These are phyloP conservation scores for Characodon lateralis DNA, from an alignment of 2,797 vertebrate species.

Conservation along the genomic window DNA sequence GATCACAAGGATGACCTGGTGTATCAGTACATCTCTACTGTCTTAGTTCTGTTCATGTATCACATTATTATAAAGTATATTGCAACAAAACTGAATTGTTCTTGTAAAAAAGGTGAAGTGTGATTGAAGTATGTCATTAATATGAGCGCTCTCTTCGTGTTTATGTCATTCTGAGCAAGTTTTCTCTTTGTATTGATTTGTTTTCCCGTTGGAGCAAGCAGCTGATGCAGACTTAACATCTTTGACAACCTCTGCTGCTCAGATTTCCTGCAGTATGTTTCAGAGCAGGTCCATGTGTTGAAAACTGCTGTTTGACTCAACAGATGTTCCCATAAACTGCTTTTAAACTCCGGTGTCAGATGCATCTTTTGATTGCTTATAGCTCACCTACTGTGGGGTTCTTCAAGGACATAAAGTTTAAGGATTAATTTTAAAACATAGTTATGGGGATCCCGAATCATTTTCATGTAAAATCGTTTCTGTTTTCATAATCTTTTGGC, in stretches of 20 bases:
- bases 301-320: slow-evolving; percentile 10
- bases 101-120: slow-evolving; percentile 3
- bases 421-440: slow-evolving; percentile 27
- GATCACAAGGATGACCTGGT: not conserved
- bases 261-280: slow-evolving; percentile 12
- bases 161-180: slow-evolving; percentile 13
- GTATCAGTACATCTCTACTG: not conserved
- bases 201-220: slow-evolving; percentile 42
- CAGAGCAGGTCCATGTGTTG: slow-evolving; percentile 18
- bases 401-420: slow-evolving; percentile 25
- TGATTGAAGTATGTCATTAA: slow-evolving; percentile 2
- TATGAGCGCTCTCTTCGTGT: slow-evolving; percentile 1
- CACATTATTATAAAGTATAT: not conserved
- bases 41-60: not conserved
- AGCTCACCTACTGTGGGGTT: not conserved
- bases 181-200: not conserved
- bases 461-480: slow-evolving; percentile 45
- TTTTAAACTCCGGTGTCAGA: slow-evolving; percentile 16
- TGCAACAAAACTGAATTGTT: not conserved
- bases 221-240: slow-evolving; percentile 3
- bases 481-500: slow-evolving; percentile 48
- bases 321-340: slow-evolving; percentile 2
- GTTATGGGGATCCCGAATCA: slow-evolving; percentile 34
- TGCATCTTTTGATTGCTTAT: slow-evolving; percentile 13
- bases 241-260: slow-evolving; percentile 9